Conservation (phyloP, 2,113 vertebrate genomes). For the Felis chaus region DNA sequence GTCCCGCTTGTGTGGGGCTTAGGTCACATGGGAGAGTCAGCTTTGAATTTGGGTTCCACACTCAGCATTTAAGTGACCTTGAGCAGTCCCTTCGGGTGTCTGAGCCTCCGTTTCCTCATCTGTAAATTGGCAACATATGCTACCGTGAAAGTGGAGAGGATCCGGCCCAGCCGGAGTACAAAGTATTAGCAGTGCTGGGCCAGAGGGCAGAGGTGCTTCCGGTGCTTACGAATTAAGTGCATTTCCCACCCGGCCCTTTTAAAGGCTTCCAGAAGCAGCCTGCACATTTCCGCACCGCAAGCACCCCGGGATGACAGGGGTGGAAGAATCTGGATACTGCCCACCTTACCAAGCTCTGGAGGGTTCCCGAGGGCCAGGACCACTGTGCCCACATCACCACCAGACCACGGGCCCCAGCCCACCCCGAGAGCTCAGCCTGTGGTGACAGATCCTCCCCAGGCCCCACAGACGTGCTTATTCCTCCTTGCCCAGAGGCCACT, state of each 20-base stretch:
- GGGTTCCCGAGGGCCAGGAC: background rate
- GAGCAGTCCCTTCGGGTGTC: rapidly evolving
- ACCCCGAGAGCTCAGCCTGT: background rate
- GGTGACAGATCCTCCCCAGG: background rate
- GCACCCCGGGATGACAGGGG: background rate
- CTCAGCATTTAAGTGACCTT: background rate
- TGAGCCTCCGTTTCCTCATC: background rate
- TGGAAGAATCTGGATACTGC: background rate
- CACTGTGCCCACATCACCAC: rapidly evolving
- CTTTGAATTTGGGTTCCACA: background rate
- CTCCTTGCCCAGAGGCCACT: too few species aligned
- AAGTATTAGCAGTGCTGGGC: too few species aligned
- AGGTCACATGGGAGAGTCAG: rapidly evolving
- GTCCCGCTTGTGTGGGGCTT: rapidly evolving
- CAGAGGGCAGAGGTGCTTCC: too few species aligned
- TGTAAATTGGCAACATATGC: background rate
- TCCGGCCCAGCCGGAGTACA: rapidly evolving
- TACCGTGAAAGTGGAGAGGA: rapidly evolving
- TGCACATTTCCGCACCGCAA: rapidly evolving
- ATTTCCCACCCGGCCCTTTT: background rate
- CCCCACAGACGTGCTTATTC: background rate
- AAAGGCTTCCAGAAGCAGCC: background rate
- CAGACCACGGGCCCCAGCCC: rapidly evolving
- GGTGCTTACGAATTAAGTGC: background rate
- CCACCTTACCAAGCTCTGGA: background rate